Evolutionary conservation across 2,113 vertebrate species (phyloP).

Genomic region (Lonchura striata): DNA sequence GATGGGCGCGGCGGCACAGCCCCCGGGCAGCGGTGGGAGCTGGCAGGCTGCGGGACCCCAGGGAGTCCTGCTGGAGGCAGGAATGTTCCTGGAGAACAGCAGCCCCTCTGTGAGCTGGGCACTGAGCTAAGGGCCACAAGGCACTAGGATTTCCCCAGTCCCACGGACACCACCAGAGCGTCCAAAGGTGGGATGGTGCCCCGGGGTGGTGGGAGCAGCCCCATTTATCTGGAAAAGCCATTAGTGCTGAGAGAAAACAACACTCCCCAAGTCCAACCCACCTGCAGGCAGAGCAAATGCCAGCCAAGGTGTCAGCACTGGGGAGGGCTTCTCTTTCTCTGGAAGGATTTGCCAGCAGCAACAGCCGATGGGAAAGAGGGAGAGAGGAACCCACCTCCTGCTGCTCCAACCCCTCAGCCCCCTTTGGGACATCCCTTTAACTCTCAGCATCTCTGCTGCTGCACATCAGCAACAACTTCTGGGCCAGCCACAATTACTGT

Average conservation of each 20-base stretch:
- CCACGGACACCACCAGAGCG: constrained; percentile 1
- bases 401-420: not conserved
- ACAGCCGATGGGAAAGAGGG: not conserved
- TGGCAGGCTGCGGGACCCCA: constrained; percentile 64
- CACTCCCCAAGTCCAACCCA: not conserved
- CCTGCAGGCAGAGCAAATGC: not conserved
- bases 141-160: constrained; percentile 70
- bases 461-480: not conserved
- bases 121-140: constrained; percentile 46
- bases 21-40: constrained; percentile 65
- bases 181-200: not conserved
- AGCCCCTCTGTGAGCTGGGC: constrained; percentile 68
- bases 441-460: not conserved
- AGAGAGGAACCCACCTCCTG: not conserved
- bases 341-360: not conserved
- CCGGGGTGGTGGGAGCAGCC: not conserved
- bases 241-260: not conserved
- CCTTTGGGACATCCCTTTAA: not conserved
- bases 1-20: constrained; percentile 58
- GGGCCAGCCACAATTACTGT: not conserved
- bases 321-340: not conserved
- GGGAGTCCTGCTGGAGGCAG: constrained; percentile 63
- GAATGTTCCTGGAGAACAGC: constrained; percentile 75
- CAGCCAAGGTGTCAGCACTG: not conserved
- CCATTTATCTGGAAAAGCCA: not conserved